Conservation (phyloP, 2,113 vertebrate species). For the Pelmatolapia mariae region DNA sequence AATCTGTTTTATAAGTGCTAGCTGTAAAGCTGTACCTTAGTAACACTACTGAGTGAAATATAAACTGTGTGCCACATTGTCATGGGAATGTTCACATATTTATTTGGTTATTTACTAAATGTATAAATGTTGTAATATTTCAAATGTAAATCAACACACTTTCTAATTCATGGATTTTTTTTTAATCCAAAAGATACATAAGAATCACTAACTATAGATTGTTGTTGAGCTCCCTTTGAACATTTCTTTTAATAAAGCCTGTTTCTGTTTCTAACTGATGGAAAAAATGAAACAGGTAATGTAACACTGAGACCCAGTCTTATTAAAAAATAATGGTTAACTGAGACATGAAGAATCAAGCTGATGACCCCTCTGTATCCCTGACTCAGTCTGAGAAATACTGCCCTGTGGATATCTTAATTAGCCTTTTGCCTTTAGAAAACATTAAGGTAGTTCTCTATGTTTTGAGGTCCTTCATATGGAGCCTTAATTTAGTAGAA, state of each 20-base stretch:
- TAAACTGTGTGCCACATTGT: neutral
- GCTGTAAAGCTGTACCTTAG: neutral
- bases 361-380: neutral
- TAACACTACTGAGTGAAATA: neutral
- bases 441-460: neutral
- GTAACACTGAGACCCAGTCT: slow-evolving; percentile 1
- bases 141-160: neutral
- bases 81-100: neutral
- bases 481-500: neutral
- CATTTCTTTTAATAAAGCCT: neutral
- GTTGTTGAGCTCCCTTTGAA: neutral
- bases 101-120: neutral
- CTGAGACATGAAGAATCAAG: slow-evolving; percentile 4
- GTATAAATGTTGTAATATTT: neutral
- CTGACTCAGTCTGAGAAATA: neutral
- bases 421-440: slow-evolving; percentile 14
- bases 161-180: neutral
- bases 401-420: slow-evolving; percentile 14
- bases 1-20: neutral
- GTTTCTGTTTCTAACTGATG: neutral
- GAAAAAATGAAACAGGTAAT: neutral
- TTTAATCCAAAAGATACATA: neutral
- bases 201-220: neutral
- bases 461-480: neutral
- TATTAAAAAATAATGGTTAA: slow-evolving; percentile 29